Base-by-base conservation (phyloP, 2,888 invertebrate genomes). In the Lapara coniferarum region DNA sequence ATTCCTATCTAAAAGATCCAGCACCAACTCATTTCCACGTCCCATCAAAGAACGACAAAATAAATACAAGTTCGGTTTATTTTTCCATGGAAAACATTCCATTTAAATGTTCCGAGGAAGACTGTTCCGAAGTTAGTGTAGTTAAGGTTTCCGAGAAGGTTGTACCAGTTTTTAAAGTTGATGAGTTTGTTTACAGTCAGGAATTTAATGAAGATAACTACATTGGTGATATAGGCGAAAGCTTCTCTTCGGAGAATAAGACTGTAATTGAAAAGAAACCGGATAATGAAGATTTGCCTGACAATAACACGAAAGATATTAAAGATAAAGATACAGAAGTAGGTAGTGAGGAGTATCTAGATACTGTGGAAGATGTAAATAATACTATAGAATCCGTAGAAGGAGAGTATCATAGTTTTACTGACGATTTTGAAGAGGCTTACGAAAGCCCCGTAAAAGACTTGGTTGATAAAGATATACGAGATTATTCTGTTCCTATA, bases 321-420 rank as follows among this genome's bases (percentile, higher is more conserved):
- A 70, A 69, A 49, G 70, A 71, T 37, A 67, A 71, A 37, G 67
- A 66, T 19, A 67, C 66, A n/a, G 59, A 58, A 19, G 13, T 37
- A n/a, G 55, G 19, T 13, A 66, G 49, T 51, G 37, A 49, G 13
- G 66, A 52, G 19, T 71, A 70, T 46, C 69, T 79, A 30, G 80
- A 80, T 56, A 37, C 70, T 0, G 68, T 53, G 5, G 81, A 82
- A 56, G 83, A 84, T 59, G 69, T 74, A 2, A 81, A 84, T 69
- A 79, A 75, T 49, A 78, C 81, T n/a, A 16, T 83, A 19, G 87
- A 88, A 16, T 82, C 88, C 0, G 76, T 74, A n/a, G 91, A 91
- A 79, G 94, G 94, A 0, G 93, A 92, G 75, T 94, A 94, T 74
- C 90, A 90, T n/a, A 94, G 93, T 72, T 94, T 94, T 66, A 86